Evolutionary conservation across 2,797 vertebrate species (phyloP), one percentile per base, ranked within the genome.

Genomic region (Poeciliopsis infans): DNA sequence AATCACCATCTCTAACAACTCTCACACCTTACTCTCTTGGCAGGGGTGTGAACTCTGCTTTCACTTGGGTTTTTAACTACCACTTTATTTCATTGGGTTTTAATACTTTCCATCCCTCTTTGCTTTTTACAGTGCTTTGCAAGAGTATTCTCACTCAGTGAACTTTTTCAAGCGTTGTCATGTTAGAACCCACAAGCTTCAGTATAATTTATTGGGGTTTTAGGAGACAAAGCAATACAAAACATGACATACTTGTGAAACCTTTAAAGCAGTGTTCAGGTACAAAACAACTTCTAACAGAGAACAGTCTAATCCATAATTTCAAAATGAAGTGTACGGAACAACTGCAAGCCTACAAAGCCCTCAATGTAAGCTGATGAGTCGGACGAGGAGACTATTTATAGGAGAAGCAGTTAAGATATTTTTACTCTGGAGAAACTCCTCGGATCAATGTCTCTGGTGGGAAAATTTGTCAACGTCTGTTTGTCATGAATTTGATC

Each of bases 11-110:
- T 77, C 83, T 45, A 83, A 88, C 83, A 64, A 84, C 89, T 90
- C 90, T 89, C 91, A 87, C 90, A 92, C 88, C 91, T 93, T 87
- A 91, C 93, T 94, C 91, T 92, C 89, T 92, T 86, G 93, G 93
- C 94, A 95, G 91, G 87, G 93, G 94, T 93, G 94, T 94, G 91
- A 93, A 92, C 93, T 92, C 91, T 90, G 88, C 81, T 80, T 90
- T 86, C 89, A 91, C 88, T 83, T 77, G 72, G 75, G 75, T 76
- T 89, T 82, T 91, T 83, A 82, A 80, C 59, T 77, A 66, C 71
- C 79, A 73, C 76, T 86, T 91, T 57, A 79, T 76, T 87, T 61
- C 72, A 53, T 82, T 76, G 76, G 75, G 36, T 85, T 81, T 85
- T 59, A 33, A 82, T 72, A 80, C 55, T 76, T 7, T 80, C 46